Evolutionary conservation across 2,797 vertebrate species (phyloP).

Genomic region (Limosa lapponica): DNA sequence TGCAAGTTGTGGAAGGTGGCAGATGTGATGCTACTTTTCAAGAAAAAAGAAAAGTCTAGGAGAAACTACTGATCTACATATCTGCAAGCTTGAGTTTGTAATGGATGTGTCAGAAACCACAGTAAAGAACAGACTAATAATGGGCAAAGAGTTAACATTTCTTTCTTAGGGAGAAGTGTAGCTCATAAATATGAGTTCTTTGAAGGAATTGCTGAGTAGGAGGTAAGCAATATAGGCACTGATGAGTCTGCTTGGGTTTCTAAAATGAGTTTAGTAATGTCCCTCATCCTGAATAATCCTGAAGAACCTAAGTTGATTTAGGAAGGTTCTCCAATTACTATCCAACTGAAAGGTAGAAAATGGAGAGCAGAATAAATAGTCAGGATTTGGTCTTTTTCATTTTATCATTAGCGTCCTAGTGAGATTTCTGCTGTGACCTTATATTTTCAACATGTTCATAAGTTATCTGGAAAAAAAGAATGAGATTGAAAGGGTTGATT

Average conservation of each 20-base stretch:
- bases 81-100: background rate
- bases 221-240: background rate
- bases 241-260: background rate
- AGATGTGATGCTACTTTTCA: background rate
- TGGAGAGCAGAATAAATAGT: background rate
- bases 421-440: background rate
- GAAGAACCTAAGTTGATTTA: background rate
- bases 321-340: background rate
- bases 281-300: background rate
- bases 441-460: background rate
- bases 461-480: background rate
- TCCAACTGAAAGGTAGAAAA: background rate
- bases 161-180: background rate
- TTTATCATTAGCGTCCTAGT: background rate
- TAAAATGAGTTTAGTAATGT: background rate
- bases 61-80: background rate
- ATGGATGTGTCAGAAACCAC: background rate
- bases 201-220: background rate
- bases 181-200: background rate
- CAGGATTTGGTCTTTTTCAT: accelerated
- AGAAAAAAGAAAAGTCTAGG: background rate
- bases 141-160: background rate
- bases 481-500: background rate
- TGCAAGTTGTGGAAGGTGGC: background rate
- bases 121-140: background rate